Percentiles rank a stretch among this genome's conserved stretches.
phyloP scores from a whole-genome alignment of 2,888 invertebrate species.

The Leucophora obtusa region DNA sequence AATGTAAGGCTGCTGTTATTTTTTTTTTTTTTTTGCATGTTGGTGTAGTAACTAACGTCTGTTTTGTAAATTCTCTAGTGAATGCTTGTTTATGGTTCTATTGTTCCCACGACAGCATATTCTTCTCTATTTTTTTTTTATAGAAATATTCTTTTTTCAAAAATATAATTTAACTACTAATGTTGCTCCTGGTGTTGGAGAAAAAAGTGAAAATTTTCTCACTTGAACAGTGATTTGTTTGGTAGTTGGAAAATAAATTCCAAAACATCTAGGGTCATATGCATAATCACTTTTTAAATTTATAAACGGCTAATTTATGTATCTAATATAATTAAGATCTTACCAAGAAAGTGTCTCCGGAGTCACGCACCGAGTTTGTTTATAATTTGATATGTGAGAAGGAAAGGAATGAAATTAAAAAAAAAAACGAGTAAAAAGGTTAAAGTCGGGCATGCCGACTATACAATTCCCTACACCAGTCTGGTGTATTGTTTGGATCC shows the following conservation, averaged over 20 bases:
- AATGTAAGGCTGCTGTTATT: constrained; percentile 6
- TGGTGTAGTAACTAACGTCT: constrained; percentile 40
- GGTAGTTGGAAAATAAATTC: background rate
- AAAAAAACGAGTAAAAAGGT: too few relatives aligned
- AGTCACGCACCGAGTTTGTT: too few relatives aligned
- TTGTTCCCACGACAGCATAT: constrained; percentile 56
- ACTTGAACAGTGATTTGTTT: background rate
- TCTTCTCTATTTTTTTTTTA: background rate
- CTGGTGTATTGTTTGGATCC: too few relatives aligned
- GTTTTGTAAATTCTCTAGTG: constrained; percentile 53
- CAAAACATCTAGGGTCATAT: too few relatives aligned
- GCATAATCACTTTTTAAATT: too few relatives aligned
- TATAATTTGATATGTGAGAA: too few relatives aligned
- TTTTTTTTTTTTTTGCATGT: constrained; percentile 11
- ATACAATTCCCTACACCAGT: too few relatives aligned
- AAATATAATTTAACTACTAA: background rate
- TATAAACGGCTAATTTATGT: too few relatives aligned
- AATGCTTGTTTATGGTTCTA: constrained; percentile 60
- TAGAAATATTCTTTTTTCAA: background rate
- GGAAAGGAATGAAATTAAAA: too few relatives aligned
- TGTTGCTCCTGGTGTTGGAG: background rate
- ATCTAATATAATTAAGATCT: too few relatives aligned
- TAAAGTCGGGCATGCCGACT: too few relatives aligned
- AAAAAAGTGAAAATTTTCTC: background rate
- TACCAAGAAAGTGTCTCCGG: too few relatives aligned